phyloP scores from a whole-genome alignment of 2,113 vertebrate species.

The Helogale parvula region DNA sequence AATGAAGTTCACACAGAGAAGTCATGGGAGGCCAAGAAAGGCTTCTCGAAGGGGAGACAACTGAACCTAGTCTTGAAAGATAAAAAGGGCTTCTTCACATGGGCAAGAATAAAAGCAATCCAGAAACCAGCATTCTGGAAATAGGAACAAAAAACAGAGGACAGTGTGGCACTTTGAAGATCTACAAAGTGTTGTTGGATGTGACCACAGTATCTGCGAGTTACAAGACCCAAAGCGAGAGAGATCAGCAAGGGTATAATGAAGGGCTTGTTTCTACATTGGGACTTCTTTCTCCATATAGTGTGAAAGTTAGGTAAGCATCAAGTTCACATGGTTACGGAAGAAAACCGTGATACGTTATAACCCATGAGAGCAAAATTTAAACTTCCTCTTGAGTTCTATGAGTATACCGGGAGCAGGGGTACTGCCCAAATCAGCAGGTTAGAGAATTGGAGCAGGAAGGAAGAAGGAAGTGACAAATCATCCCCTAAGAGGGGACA shows the following conservation, averaged over 20 bases:
- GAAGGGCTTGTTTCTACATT: not conserved
- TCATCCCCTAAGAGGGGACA: not conserved
- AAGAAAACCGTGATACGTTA: not conserved
- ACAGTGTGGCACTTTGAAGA: not conserved
- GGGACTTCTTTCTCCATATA: not conserved
- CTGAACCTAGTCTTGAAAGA: not conserved
- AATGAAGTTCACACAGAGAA: not conserved
- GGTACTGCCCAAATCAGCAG: not conserved
- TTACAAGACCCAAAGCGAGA: not conserved
- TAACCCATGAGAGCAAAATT: rapidly evolving
- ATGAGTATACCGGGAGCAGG: rapidly evolving
- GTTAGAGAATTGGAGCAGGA: not conserved
- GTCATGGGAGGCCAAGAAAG: not conserved
- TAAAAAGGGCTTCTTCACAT: not conserved
- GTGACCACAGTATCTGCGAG: not conserved
- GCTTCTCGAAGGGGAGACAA: not conserved
- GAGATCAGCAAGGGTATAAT: not conserved
- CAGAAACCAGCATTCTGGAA: not conserved
- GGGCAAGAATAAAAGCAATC: not conserved
- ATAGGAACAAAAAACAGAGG: not conserved
- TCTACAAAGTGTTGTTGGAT: not conserved
- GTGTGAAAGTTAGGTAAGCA: not conserved
- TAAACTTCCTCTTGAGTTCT: not conserved
- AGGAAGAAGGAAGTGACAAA: not conserved
- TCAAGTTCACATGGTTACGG: not conserved